Evolutionary conservation across 2,113 vertebrate species (phyloP).

Genomic region (Megaceryle maxima): DNA sequence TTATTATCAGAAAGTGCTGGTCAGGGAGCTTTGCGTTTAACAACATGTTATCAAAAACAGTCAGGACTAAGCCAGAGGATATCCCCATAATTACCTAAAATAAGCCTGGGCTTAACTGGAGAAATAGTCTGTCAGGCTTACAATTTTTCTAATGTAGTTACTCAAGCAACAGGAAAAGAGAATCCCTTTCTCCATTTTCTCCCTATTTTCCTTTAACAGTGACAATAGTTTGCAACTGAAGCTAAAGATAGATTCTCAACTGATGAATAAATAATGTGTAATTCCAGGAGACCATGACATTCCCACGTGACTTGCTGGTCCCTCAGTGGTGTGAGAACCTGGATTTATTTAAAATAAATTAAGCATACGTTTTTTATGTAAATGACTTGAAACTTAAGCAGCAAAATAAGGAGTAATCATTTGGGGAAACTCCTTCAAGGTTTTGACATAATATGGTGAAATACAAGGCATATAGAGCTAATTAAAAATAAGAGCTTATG

Average conservation of each 20-base stretch:
- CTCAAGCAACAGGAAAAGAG: background rate
- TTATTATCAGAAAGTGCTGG: background rate
- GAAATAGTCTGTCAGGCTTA: background rate
- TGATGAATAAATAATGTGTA: background rate
- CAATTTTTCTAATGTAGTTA: background rate
- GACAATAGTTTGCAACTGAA: background rate
- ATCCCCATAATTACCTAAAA: background rate
- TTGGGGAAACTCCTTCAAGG: background rate
- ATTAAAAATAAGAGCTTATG: background rate
- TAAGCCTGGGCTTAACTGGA: background rate
- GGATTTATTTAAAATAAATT: background rate
- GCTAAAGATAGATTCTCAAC: background rate
- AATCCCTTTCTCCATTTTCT: background rate
- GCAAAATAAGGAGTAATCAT: background rate
- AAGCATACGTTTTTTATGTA: background rate
- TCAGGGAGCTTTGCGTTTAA: constrained; percentile 6
- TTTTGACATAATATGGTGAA: rapidly evolving
- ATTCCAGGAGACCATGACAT: background rate
- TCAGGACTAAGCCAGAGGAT: background rate
- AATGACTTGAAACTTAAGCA: background rate
- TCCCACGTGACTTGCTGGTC: background rate
- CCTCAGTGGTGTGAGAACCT: background rate
- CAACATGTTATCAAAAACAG: background rate
- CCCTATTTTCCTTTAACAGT: background rate
- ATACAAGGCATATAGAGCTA: background rate